Conservation (phyloP, 2,888 invertebrate species). For the Hermaeophaga mercurialis region DNA sequence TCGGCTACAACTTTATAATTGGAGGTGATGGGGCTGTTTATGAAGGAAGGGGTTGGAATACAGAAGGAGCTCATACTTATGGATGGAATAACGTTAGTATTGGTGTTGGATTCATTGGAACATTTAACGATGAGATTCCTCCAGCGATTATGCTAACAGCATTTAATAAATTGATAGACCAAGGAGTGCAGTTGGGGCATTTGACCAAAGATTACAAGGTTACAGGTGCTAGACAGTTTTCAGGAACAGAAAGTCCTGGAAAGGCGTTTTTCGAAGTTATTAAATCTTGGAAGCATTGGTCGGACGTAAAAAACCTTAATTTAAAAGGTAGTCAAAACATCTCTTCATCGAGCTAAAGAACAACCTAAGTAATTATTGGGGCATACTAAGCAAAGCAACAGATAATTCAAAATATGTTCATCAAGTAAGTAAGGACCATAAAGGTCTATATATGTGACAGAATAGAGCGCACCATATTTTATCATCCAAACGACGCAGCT, state of each 20-base stretch:
- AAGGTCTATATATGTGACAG: too few species aligned
- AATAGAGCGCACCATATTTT: too few species aligned
- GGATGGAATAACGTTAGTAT: slow-evolving; percentile 70
- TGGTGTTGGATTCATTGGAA: slow-evolving; percentile 75
- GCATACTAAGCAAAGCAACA: too few species aligned
- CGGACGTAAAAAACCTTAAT: slow-evolving; percentile 12
- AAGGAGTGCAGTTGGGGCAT: slow-evolving; percentile 67
- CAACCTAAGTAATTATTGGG: too few species aligned
- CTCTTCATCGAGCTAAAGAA: too few species aligned
- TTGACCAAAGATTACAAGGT: slow-evolving; percentile 69
- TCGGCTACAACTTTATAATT: slow-evolving; percentile 78
- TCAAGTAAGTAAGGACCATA: too few species aligned
- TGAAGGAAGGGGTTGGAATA: slow-evolving; percentile 57
- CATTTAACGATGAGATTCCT: slow-evolving; percentile 63
- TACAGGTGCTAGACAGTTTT: slow-evolving; percentile 70
- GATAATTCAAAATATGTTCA: too few species aligned
- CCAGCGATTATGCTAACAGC: slow-evolving; percentile 65
- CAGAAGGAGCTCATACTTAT: slow-evolving; percentile 65
- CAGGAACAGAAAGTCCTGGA: slow-evolving; percentile 72
- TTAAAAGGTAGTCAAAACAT: too few species aligned
- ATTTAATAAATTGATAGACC: slow-evolving; percentile 65
- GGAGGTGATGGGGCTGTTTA: slow-evolving; percentile 81
- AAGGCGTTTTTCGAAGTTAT: slow-evolving; percentile 67
- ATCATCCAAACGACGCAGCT: too few species aligned
- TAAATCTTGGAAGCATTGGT: slow-evolving; percentile 70